Conservation (phyloP, 2,797 vertebrate species). For the Platyrinchus mystaceus region DNA sequence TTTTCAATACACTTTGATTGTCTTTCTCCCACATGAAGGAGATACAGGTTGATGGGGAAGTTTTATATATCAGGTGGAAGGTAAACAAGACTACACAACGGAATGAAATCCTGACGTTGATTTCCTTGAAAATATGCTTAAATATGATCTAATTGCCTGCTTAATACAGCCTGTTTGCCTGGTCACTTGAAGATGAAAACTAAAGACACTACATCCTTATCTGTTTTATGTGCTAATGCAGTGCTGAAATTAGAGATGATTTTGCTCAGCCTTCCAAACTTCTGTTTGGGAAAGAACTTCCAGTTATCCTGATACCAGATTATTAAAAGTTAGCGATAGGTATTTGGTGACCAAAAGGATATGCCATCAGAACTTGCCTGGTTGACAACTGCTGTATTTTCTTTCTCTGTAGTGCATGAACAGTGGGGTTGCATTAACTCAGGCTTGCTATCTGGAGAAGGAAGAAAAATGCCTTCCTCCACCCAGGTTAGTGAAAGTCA, state of each 20-base stretch:
- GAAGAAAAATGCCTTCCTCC: constrained; percentile 91
- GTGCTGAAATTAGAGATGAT: neutral
- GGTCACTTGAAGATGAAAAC: neutral
- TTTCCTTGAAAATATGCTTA: neutral
- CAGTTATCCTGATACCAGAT: neutral
- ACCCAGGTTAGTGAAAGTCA: constrained; percentile 82
- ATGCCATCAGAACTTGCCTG: neutral
- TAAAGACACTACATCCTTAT: neutral
- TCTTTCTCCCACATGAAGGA: neutral
- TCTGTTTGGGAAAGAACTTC: neutral
- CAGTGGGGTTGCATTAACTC: constrained; percentile 86
- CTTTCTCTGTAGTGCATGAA: constrained; percentile 84
- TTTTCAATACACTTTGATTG: neutral
- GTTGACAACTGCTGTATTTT: neutral
- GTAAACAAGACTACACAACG: neutral
- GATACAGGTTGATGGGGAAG: neutral
- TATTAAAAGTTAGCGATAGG: neutral
- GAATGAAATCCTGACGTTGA: neutral
- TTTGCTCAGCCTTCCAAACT: neutral
- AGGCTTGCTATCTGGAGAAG: constrained; percentile 92
- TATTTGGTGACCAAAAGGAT: neutral
- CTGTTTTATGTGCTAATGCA: neutral
- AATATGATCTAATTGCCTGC: neutral
- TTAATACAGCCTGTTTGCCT: neutral
- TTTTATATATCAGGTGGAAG: neutral